Evolutionary conservation across 2,797 vertebrate species (phyloP), one percentile per base, ranked within the genome.

Genomic region (Gila robusta): DNA sequence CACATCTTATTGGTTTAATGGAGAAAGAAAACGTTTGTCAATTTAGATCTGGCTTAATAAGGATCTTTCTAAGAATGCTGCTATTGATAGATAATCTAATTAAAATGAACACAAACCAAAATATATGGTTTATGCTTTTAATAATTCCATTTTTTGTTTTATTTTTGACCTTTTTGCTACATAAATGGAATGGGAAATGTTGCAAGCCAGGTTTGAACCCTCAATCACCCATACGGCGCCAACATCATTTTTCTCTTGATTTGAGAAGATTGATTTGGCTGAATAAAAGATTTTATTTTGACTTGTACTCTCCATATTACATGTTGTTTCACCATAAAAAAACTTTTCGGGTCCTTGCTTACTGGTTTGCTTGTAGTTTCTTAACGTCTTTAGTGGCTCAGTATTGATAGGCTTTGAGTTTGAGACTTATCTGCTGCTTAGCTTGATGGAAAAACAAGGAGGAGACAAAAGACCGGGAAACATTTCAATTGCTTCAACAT

Each of bases 401-500:
- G 62, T 83, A 76, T 69, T 83, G 78, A 84, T 85, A 81, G 77
- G 62, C 64, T 83, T 81, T 83, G 56, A 56, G 32, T 47, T 54
- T 26, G 19, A 81, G 77, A 82, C 83, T 86, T 88, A 88, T 89
- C 87, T 81, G 23, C 37, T 16, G 79, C 66, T 88, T 87, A 52
- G 81, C 80, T 41, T 86, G 81, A 89, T 82, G 70, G 86, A 74
- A 86, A 91, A 91, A 87, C 26, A 88, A 76, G 56, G 86, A 70
- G 87, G 89, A 90, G 90, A 94, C 93, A 95, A 93, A 93, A 91
- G 90, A 88, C 87, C 88, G 84, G 88, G 91, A 94, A 94, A 94
- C 92, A 94, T 93, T 91, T 91, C 87, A 94, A 93, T 91, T 92
- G 93, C 92, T 92, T 88, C 89, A 90, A 90, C 93, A 93, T 93